phyloP scores from a whole-genome alignment of 2,113 vertebrate species.

The Puffinus mauretanicus region DNA sequence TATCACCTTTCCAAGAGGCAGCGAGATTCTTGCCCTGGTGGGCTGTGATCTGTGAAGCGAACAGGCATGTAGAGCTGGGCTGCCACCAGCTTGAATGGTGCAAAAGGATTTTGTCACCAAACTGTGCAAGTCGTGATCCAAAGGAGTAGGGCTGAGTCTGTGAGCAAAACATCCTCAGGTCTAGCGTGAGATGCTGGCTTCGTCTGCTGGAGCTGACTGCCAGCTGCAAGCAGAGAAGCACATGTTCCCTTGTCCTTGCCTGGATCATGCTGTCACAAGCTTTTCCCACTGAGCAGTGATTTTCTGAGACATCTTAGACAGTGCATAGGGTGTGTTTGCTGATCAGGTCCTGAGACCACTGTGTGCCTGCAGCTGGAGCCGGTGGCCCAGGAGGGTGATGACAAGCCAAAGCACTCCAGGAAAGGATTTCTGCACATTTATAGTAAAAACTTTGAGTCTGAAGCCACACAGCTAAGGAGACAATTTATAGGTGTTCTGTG shows the following conservation, averaged over 20 bases:
- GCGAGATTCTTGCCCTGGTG: accelerated
- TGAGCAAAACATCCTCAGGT: not conserved
- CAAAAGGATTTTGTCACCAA: not conserved
- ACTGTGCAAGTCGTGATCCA: accelerated
- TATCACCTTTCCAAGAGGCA: not conserved
- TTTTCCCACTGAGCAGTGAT: not conserved
- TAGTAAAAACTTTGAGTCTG: not conserved
- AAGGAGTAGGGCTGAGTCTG: not conserved
- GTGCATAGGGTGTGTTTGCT: accelerated
- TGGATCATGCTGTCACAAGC: not conserved
- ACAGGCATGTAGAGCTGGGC: not conserved
- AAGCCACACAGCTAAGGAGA: not conserved
- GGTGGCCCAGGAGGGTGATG: not conserved
- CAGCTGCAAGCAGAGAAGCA: not conserved
- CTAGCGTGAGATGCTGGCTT: not conserved
- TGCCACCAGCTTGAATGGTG: accelerated
- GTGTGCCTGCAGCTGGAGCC: not conserved
- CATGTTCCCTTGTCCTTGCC: not conserved
- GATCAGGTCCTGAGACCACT: not conserved
- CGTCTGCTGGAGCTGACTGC: accelerated
- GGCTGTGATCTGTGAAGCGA: not conserved
- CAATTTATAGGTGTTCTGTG: not conserved
- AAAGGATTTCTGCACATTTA: not conserved
- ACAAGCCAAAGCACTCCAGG: not conserved
- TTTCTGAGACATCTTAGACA: not conserved